A percentile compares a stretch with the other conserved stretches of the same genome.
Evolutionary conservation across 2,797 vertebrate genomes (phyloP).

Genomic region (Vultur gryphus): DNA sequence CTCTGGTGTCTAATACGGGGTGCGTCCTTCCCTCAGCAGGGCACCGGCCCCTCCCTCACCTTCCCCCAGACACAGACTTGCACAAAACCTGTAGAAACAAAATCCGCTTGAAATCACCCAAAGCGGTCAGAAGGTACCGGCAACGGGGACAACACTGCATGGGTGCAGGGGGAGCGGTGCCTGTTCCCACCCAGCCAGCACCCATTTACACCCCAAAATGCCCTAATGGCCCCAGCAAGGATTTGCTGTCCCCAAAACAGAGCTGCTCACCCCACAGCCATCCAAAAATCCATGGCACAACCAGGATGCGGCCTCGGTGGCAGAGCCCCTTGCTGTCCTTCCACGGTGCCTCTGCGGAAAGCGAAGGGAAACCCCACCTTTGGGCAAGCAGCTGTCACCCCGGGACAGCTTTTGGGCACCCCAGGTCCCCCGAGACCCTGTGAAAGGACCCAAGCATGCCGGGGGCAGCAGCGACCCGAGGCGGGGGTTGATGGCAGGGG

Average conservation of each 20-base stretch:
- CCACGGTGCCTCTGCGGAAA: fast-evolving
- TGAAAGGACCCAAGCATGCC: fast-evolving
- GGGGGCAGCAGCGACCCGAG: not conserved
- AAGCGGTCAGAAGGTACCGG: fast-evolving
- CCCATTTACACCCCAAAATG: not conserved
- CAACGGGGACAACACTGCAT: fast-evolving
- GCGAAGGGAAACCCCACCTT: fast-evolving
- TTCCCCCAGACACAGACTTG: fast-evolving
- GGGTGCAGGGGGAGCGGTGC: fast-evolving
- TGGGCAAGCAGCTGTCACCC: not conserved
- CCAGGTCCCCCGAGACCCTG: not conserved
- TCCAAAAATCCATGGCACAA: not conserved
- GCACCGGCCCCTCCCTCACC: no score
- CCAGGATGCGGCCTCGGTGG: not conserved
- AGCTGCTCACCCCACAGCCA: fast-evolving
- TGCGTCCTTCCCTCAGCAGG: not conserved
- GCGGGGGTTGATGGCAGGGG: not conserved
- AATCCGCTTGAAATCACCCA: not conserved
- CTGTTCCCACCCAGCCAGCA: fast-evolving
- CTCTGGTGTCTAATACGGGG: not conserved
- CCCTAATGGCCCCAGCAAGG: not conserved
- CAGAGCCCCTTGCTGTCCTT: not conserved
- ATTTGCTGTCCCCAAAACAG: not conserved
- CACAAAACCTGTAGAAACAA: not conserved
- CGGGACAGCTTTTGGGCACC: not conserved